phyloP scores from a whole-genome alignment of 1,140 invertebrate species.

The Plutomurus gul region DNA sequence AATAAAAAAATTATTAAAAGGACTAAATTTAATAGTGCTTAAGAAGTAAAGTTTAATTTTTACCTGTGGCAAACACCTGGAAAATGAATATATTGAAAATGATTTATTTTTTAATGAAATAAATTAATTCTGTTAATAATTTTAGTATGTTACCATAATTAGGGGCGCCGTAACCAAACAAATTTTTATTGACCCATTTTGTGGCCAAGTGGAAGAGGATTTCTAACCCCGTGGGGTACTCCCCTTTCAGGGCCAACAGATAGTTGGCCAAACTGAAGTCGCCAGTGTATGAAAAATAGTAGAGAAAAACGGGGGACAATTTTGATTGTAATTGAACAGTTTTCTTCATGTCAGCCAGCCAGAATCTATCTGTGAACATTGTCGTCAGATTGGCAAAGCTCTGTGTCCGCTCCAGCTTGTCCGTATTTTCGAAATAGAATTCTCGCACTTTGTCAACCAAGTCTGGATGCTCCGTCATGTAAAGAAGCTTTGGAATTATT shows the following conservation, averaged over 20 bases:
- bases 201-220: not conserved
- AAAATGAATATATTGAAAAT: not conserved
- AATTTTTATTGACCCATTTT: constrained; percentile 10
- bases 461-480: not conserved
- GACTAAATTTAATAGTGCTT: no score
- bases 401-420: not conserved
- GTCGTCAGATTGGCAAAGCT: not conserved
- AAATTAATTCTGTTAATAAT: not conserved
- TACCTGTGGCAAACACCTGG: constrained; percentile 13
- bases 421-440: constrained; percentile 38
- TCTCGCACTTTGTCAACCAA: not conserved
- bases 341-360: not conserved
- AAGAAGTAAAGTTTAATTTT: no score
- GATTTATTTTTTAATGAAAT: not conserved
- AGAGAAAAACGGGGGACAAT: constrained; percentile 2
- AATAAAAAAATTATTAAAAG: no score
- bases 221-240: not conserved
- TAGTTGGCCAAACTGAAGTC: constrained; percentile 32
- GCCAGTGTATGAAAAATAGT: constrained; percentile 29
- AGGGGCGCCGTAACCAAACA: not conserved
- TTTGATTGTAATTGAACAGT: not conserved
- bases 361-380: constrained; percentile 38
- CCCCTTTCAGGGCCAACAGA: constrained; percentile 21
- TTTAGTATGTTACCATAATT: constrained; percentile 32
- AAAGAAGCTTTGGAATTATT: not conserved